phyloP scores from a whole-genome alignment of 2,113 vertebrate species.

The Myrmecophaga tridactyla region DNA sequence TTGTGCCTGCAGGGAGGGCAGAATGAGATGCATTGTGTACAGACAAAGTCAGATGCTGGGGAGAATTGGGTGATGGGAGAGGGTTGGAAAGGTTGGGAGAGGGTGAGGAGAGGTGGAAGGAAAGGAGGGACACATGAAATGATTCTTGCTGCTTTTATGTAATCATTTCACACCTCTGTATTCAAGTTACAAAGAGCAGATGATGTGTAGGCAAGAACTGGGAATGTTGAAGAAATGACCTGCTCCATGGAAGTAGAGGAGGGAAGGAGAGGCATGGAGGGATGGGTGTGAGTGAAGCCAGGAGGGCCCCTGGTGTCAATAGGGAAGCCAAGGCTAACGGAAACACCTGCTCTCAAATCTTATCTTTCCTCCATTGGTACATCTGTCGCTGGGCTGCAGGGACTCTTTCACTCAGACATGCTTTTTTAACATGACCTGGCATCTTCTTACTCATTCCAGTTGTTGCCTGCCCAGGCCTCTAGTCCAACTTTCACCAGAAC shows the following conservation, averaged over 20 bases:
- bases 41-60: background rate
- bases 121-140: background rate
- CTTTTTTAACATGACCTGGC: background rate
- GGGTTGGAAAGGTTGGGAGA: background rate
- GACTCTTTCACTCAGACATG: accelerated
- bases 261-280: too few species aligned
- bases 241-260: accelerated
- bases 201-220: accelerated
- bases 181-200: background rate
- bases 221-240: accelerated
- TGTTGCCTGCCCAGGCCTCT: too few species aligned
- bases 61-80: background rate
- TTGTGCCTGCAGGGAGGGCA: background rate
- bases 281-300: accelerated
- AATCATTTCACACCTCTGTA: background rate
- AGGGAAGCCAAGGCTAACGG: too few species aligned
- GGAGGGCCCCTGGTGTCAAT: too few species aligned
- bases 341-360: accelerated
- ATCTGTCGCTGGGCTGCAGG: background rate
- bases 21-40: background rate
- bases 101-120: background rate
- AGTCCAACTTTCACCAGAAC: accelerated
- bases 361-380: too few species aligned
- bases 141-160: background rate
- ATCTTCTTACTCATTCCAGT: accelerated